phyloP scores from a whole-genome alignment of 2,888 invertebrate genomes.

The Carpatolechia fugitivella region DNA sequence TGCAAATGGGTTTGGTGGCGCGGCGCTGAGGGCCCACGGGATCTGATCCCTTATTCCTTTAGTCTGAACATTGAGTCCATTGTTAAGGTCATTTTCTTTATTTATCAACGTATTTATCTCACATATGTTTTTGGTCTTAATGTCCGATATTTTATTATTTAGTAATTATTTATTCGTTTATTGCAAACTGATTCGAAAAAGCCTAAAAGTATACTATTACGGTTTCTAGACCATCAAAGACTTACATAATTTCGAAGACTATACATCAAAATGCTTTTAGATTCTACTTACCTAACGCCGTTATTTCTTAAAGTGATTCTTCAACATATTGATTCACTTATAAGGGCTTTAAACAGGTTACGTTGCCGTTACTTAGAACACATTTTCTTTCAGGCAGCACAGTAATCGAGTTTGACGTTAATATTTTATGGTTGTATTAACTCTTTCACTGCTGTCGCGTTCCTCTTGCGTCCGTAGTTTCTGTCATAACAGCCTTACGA shows the following conservation, averaged over 20 bases:
- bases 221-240: too few species aligned
- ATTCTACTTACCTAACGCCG: too few species aligned
- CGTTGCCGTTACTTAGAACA: neutral
- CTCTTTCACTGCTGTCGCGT: slow-evolving; percentile 34
- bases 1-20: slow-evolving; percentile 50
- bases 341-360: neutral
- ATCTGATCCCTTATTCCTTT: slow-evolving; percentile 45
- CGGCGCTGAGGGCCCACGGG: slow-evolving; percentile 39
- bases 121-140: too few species aligned
- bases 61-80: slow-evolving; percentile 33
- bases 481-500: too few species aligned
- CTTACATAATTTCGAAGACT: too few species aligned
- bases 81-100: slow-evolving; percentile 17
- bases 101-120: slow-evolving; percentile 14
- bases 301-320: too few species aligned
- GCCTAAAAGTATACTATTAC: too few species aligned
- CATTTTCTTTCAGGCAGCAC: neutral
- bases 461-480: slow-evolving; percentile 3
- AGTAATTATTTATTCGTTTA: too few species aligned
- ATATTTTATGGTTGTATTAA: slow-evolving; percentile 39
- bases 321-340: neutral
- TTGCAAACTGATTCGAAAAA: too few species aligned
- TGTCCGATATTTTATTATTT: too few species aligned
- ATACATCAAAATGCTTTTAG: too few species aligned
- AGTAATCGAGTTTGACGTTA: slow-evolving; percentile 27